Evolutionary conservation across 2,888 invertebrate species (phyloP).

Genomic region (Philopedon plagiatum): DNA sequence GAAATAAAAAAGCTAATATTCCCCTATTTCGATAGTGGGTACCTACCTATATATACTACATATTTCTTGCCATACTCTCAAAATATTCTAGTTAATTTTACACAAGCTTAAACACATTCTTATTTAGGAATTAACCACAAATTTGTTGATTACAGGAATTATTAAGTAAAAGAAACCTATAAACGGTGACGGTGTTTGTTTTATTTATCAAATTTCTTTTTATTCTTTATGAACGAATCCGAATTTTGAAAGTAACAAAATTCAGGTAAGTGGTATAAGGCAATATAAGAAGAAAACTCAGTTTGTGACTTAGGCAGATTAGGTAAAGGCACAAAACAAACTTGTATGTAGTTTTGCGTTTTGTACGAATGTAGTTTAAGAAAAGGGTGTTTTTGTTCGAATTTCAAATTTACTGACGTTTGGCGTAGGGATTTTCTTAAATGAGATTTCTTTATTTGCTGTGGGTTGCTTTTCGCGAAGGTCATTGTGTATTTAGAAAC

Average conservation of each 20-base stretch:
- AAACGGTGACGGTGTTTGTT: not conserved
- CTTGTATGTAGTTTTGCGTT: constrained; percentile 1
- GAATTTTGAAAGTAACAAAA: constrained; percentile 13
- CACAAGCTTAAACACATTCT: too few relatives aligned
- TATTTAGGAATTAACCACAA: too few relatives aligned
- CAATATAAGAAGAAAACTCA: constrained; percentile 25
- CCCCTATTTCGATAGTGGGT: too few relatives aligned
- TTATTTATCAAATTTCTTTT: not conserved
- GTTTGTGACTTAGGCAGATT: constrained; percentile 8
- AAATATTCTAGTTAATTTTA: too few relatives aligned
- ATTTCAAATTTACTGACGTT: constrained; percentile 6
- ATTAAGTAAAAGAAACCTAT: not conserved
- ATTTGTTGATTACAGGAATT: too few relatives aligned
- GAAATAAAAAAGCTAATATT: too few relatives aligned
- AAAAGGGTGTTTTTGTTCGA: not conserved
- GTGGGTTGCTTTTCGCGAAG: not conserved
- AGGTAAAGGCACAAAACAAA: constrained; percentile 3
- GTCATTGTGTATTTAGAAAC: not conserved
- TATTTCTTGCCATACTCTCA: too few relatives aligned
- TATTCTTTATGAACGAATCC: not conserved
- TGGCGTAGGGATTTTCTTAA: not conserved
- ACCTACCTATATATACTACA: too few relatives aligned
- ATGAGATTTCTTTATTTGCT: not conserved
- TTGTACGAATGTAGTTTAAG: constrained; percentile 8
- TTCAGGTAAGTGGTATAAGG: constrained; percentile 18